These are phyloP conservation scores for Melanerpes formicivorus DNA, from an alignment of 2,113 vertebrate species.

Conservation along the genomic window DNA sequence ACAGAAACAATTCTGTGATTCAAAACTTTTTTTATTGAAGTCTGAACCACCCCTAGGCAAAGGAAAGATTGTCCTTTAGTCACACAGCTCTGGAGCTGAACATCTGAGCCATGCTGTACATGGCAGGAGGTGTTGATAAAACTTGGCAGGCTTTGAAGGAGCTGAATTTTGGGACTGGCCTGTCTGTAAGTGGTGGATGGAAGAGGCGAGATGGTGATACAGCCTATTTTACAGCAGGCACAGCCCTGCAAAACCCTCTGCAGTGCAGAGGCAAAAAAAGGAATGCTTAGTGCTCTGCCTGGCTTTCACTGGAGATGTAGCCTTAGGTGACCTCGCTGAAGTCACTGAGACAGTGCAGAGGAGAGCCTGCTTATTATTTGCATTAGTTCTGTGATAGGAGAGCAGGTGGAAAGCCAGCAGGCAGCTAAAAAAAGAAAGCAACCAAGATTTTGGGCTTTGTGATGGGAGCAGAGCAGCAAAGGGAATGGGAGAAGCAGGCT, in stretches of 20 bases:
- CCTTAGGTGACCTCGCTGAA: neutral
- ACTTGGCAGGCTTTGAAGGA: neutral
- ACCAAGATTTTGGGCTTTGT: neutral
- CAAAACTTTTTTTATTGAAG: neutral
- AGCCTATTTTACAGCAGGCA: neutral
- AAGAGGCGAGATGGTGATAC: neutral
- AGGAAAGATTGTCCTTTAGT: neutral
- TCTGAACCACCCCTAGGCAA: neutral
- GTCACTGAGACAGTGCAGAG: neutral
- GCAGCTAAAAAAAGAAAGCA: neutral
- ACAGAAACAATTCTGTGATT: too few relatives aligned
- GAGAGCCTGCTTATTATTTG: neutral
- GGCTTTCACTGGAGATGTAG: conserved; percentile 2
- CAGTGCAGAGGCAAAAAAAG: neutral
- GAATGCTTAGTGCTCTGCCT: neutral
- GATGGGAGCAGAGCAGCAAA: neutral
- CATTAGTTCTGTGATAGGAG: neutral
- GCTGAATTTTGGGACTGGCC: neutral
- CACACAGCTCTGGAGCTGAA: rapidly evolving
- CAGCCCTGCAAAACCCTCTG: conserved; percentile 10
- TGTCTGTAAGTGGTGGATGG: neutral
- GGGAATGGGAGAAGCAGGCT: neutral
- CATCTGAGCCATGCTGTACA: neutral
- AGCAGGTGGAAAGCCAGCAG: neutral
- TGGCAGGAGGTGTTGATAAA: rapidly evolving